Percentiles rank a stretch among this genome's conserved stretches.
Conservation (phyloP, 2,113 vertebrate species). For the Prochilodus magdalenae region DNA sequence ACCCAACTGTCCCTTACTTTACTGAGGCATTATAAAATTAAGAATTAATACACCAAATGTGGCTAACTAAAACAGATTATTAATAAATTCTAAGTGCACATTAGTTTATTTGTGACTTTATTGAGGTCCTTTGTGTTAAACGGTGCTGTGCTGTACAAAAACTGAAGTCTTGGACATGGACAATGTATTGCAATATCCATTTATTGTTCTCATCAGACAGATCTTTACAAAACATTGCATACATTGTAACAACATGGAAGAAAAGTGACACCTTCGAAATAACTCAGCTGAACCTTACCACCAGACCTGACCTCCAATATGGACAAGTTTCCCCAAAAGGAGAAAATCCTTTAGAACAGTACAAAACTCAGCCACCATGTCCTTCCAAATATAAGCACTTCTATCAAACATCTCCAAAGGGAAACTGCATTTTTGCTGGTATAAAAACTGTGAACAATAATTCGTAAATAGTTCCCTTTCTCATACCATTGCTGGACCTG, state of each 20-base stretch:
- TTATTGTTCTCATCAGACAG: constrained; percentile 77
- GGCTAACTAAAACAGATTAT: not conserved
- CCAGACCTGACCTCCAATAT: not conserved
- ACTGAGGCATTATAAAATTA: not conserved
- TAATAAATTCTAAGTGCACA: not conserved
- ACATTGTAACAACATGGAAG: constrained; percentile 65
- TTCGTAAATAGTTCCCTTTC: not conserved
- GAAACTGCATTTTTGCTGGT: not conserved
- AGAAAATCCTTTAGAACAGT: not conserved
- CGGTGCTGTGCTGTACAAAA: not conserved
- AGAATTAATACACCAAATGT: not conserved
- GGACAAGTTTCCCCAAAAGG: too few relatives aligned
- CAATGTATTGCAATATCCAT: constrained; percentile 72
- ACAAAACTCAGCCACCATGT: not conserved
- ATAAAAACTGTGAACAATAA: not conserved
- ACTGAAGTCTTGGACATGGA: not conserved
- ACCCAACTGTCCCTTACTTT: not conserved
- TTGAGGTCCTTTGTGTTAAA: not conserved
- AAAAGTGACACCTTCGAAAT: constrained; percentile 56
- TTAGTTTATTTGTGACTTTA: not conserved
- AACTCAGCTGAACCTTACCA: not conserved
- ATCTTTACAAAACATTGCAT: constrained; percentile 73
- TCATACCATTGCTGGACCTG: not conserved
- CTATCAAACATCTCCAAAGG: not conserved
- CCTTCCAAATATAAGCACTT: not conserved